Conservation (phyloP, 2,113 vertebrate genomes). For the Taurulus bubalis region DNA sequence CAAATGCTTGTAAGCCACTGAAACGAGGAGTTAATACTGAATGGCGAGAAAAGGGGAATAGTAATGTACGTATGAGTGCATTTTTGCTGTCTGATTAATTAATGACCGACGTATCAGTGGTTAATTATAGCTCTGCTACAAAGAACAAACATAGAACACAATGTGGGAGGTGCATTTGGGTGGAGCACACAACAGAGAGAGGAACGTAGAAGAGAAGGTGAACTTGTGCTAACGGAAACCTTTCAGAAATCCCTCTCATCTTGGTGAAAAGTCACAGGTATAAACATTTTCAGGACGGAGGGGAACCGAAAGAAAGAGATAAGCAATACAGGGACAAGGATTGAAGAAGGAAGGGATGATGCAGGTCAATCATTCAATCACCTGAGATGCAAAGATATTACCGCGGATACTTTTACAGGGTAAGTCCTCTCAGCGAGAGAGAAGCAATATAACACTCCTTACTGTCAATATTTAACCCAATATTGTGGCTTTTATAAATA, state of each 20-base stretch:
- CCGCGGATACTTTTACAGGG: neutral
- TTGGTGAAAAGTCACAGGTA: neutral
- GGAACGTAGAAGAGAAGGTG: neutral
- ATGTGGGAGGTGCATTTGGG: neutral
- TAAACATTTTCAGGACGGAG: neutral
- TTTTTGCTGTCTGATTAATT: constrained; percentile 8
- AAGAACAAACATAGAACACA: neutral
- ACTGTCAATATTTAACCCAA: constrained; percentile 38
- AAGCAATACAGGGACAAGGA: neutral
- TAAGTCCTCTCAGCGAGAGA: neutral
- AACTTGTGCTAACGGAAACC: neutral
- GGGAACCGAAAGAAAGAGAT: neutral
- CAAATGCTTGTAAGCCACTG: constrained; percentile 14
- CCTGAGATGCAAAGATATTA: neutral
- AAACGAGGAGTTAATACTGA: constrained; percentile 11
- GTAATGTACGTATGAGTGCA: neutral
- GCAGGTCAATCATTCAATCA: constrained; percentile 8
- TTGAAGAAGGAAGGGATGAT: neutral
- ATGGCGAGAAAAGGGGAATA: neutral
- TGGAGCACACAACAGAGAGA: neutral
- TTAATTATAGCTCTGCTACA: constrained; percentile 1
- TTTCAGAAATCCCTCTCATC: constrained; percentile 16
- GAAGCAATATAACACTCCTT: constrained; percentile 19
- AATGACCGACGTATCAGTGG: neutral
- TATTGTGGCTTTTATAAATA: constrained; percentile 25